phyloP scores from a whole-genome alignment of 2,797 vertebrate genomes.

The Malurus leucopterus region DNA sequence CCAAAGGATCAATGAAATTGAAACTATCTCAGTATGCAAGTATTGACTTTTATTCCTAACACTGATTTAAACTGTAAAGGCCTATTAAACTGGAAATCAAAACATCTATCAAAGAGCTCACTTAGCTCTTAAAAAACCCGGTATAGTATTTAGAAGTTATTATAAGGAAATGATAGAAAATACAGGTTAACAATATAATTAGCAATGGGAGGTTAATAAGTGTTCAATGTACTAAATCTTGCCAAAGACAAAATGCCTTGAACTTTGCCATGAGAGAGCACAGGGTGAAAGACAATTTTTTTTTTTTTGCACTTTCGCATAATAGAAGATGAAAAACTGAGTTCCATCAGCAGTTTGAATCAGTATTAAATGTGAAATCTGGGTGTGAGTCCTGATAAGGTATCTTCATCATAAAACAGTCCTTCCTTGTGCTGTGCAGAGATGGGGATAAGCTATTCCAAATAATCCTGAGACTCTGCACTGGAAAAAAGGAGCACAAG shows the following conservation, averaged over 20 bases:
- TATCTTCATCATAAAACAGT: neutral
- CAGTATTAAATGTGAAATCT: neutral
- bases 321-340: neutral
- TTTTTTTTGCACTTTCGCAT: neutral
- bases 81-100: conserved; percentile 16
- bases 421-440: neutral
- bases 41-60: conserved; percentile 10
- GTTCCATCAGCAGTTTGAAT: neutral
- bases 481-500: neutral
- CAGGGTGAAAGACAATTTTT: neutral
- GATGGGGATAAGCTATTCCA: neutral
- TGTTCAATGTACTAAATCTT: neutral
- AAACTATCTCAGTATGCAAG: neutral
- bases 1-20: conserved; percentile 7
- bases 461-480: neutral
- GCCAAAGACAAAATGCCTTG: neutral
- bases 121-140: neutral
- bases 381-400: neutral
- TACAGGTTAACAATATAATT: neutral
- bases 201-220: neutral
- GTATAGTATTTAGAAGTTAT: neutral
- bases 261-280: neutral
- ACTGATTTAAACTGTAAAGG: neutral
- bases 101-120: neutral
- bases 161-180: neutral